phyloP scores from a whole-genome alignment of 2,797 vertebrate genomes.

The Karalla daura region DNA sequence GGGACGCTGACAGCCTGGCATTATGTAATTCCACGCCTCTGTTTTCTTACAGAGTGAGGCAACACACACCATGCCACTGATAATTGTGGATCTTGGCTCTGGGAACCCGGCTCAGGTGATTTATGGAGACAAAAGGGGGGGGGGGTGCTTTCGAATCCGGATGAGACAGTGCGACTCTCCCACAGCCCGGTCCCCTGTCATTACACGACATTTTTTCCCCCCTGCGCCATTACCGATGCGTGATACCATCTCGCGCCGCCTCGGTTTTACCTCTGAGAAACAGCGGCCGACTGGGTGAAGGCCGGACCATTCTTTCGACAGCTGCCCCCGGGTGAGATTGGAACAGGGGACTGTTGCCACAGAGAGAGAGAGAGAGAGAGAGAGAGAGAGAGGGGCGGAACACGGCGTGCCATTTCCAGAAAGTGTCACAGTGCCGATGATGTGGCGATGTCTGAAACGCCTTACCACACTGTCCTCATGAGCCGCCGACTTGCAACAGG shows the following conservation, averaged over 20 bases:
- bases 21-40: not conserved
- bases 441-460: conserved; percentile 27
- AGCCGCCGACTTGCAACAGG: conserved; percentile 3
- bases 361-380: not conserved
- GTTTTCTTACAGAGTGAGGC: not conserved
- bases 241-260: not conserved
- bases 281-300: not conserved
- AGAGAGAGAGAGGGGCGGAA: conserved; percentile 26
- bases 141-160: not conserved
- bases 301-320: too few relatives aligned
- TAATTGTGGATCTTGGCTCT: not conserved
- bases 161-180: too few relatives aligned
- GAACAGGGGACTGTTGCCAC: conserved; percentile 28
- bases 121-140: conserved; percentile 15
- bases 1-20: not conserved
- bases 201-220: conserved; percentile 15
- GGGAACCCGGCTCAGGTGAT: conserved; percentile 8
- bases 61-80: not conserved
- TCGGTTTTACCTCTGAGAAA: not conserved
- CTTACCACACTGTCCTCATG: conserved; percentile 21
- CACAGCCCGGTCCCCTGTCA: conserved; percentile 5
- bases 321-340: not conserved
- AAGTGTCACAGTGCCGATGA: conserved; percentile 33
- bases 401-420: conserved; percentile 41
- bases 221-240: not conserved